Evolutionary conservation across 2,888 invertebrate genomes (phyloP).

Genomic region (Lamellibrachia satsuma): DNA sequence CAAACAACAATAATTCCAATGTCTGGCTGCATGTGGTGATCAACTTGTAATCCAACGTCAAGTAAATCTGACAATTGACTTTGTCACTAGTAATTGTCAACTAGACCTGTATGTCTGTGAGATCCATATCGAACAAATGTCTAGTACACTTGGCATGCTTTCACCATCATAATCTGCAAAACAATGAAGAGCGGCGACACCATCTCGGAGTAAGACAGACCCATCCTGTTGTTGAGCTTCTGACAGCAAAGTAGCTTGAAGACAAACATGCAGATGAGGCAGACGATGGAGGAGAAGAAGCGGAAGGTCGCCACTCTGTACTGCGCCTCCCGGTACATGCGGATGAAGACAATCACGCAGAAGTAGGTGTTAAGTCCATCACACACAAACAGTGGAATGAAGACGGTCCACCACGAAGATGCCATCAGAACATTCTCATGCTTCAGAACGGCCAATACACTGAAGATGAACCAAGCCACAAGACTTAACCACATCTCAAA

Average conservation of each 20-base stretch:
- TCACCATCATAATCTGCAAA: slow-evolving; percentile 86
- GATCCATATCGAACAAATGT: neutral
- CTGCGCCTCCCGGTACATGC: slow-evolving; percentile 82
- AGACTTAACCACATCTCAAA: slow-evolving; percentile 95
- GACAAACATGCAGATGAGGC: slow-evolving; percentile 83
- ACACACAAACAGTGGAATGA: slow-evolving; percentile 89
- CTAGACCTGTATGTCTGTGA: neutral
- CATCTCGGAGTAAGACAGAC: slow-evolving; percentile 89
- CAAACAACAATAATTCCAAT: neutral
- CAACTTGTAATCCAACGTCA: neutral
- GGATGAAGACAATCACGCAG: slow-evolving; percentile 91
- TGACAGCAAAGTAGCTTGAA: slow-evolving; percentile 91
- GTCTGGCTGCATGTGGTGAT: neutral
- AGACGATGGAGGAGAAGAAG: slow-evolving; percentile 83
- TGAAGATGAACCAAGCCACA: slow-evolving; percentile 83
- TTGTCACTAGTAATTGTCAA: neutral
- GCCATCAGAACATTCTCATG: slow-evolving; percentile 71
- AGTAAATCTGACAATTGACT: neutral
- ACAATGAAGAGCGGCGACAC: slow-evolving; percentile 91
- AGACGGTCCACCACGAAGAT: slow-evolving; percentile 87
- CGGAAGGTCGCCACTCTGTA: slow-evolving; percentile 80
- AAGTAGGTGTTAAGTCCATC: slow-evolving; percentile 94
- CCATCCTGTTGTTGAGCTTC: slow-evolving; percentile 82
- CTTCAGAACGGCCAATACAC: slow-evolving; percentile 83
- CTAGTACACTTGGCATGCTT: slow-evolving; percentile 87